Evolutionary conservation across 2,113 vertebrate species (phyloP).

Genomic region (Syngnathus floridae): DNA sequence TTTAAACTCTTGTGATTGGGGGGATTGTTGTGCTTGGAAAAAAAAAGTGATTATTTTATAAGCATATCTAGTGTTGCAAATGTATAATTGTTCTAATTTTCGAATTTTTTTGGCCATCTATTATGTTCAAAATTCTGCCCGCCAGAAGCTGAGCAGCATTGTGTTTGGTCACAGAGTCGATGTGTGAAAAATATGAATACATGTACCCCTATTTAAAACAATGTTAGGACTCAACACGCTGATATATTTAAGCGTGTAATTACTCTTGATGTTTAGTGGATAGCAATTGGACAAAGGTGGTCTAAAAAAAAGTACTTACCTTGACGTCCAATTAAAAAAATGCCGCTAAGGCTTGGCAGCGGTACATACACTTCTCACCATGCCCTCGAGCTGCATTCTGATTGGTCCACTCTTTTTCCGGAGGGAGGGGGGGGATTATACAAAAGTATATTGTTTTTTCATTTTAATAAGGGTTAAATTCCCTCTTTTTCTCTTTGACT

Average conservation of each 20-base stretch:
- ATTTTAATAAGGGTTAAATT: constrained; percentile 17
- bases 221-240: not conserved
- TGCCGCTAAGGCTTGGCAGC: not conserved
- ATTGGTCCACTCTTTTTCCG: not conserved
- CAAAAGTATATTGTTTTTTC: constrained; percentile 57
- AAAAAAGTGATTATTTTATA: not conserved
- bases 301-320: not conserved
- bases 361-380: not conserved
- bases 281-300: not conserved
- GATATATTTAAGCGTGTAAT: not conserved
- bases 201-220: not conserved
- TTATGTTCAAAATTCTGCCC: too few relatives aligned
- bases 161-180: too few relatives aligned
- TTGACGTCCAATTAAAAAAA: not conserved
- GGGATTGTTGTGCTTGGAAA: not conserved
- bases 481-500: constrained; percentile 61
- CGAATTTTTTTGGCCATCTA: too few relatives aligned
- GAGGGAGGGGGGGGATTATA: constrained; percentile 30
- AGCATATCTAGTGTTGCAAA: not conserved
- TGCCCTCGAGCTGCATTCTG: not conserved
- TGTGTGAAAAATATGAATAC: not conserved
- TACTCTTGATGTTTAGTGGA: not conserved
- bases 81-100: not conserved
- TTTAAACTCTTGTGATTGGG: too few relatives aligned
- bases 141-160: too few relatives aligned